phyloP scores from a whole-genome alignment of 2,888 invertebrate species.

The Euplexia lucipara region DNA sequence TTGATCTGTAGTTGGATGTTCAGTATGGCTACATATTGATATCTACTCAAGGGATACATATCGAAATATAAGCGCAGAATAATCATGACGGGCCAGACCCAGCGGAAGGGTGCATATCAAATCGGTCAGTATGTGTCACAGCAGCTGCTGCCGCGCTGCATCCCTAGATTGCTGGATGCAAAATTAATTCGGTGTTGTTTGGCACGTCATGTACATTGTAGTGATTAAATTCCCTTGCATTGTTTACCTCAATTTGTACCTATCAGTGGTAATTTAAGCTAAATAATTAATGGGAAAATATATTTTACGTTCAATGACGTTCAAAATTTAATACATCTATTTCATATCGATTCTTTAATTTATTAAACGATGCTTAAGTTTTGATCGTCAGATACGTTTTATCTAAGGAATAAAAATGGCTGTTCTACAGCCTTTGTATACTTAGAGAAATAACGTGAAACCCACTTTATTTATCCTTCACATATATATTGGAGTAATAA shows the following conservation, averaged over 20 bases:
- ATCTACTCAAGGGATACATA: constrained; percentile 15
- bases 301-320: background rate
- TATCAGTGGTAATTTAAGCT: background rate
- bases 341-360: too few species aligned
- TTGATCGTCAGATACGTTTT: too few species aligned
- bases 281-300: constrained; percentile 31
- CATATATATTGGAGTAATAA: too few species aligned
- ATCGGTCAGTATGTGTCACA: constrained; percentile 82
- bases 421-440: too few species aligned
- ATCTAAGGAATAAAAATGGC: too few species aligned
- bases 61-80: constrained; percentile 54
- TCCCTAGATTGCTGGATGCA: constrained; percentile 86
- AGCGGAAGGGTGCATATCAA: constrained; percentile 87
- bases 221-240: constrained; percentile 59
- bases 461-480: too few species aligned
- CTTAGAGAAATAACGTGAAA: too few species aligned
- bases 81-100: constrained; percentile 68
- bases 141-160: constrained; percentile 82
- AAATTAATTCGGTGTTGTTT: constrained; percentile 82
- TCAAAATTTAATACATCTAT: background rate
- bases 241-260: constrained; percentile 25
- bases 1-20: background rate
- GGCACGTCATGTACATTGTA: constrained; percentile 55
- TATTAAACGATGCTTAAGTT: too few species aligned
- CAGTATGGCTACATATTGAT: background rate